phyloP scores from a whole-genome alignment of 1,140 invertebrate genomes.

The Babylonia areolata region DNA sequence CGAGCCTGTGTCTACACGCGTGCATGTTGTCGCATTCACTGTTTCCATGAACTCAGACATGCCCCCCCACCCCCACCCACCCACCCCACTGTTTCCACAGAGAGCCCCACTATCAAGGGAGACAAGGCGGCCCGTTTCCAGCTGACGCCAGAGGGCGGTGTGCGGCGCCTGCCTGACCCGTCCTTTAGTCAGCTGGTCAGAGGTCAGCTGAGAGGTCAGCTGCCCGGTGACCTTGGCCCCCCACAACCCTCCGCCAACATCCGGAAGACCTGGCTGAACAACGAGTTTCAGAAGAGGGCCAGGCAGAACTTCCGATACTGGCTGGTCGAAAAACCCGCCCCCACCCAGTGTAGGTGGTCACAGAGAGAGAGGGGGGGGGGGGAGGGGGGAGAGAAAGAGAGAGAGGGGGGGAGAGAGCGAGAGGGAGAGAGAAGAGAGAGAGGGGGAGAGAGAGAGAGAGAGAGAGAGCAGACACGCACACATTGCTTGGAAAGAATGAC shows the following conservation, averaged over 20 bases:
- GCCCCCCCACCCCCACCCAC: not conserved
- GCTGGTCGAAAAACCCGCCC: conserved; percentile 67
- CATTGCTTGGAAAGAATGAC: no score
- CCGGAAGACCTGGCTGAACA: conserved; percentile 47
- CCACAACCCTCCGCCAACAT: conserved; percentile 45
- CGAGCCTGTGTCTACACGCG: not conserved
- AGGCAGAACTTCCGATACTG: conserved; percentile 69
- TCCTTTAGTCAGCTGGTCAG: not conserved
- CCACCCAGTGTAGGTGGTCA: conserved; percentile 65
- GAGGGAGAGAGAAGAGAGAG: no score
- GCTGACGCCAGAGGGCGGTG: not conserved
- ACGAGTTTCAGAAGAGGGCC: conserved; percentile 62
- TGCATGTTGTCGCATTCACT: not conserved
- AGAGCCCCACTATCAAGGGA: no score
- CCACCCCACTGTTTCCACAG: no score
- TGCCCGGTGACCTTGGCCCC: conserved; percentile 49
- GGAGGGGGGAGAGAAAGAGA: no score
- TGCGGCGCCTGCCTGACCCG: not conserved
- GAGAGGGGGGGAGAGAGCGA: no score
- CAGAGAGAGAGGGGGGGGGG: no score
- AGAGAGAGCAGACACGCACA: no score
- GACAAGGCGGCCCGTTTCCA: no score
- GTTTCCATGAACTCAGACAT: not conserved
- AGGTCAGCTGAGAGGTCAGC: not conserved
- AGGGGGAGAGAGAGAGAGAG: no score